Percentiles rank a stretch among this genome's conserved stretches.
phyloP scores from a whole-genome alignment of 2,797 vertebrate species.

The Oreortyx pictus region DNA sequence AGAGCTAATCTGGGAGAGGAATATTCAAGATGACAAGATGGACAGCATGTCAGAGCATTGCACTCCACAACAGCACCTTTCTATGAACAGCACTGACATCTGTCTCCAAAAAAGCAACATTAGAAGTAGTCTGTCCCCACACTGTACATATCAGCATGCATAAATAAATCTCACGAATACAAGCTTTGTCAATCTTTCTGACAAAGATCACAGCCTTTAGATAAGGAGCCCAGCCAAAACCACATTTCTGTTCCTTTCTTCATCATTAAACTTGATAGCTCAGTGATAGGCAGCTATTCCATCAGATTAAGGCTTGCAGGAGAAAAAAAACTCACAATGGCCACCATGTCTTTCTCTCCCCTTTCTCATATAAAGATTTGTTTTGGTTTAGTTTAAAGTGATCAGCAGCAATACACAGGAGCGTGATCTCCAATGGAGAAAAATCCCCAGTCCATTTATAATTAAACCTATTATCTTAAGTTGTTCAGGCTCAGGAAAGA shows the following conservation, averaged over 20 bases:
- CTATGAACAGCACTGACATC: constrained; percentile 37
- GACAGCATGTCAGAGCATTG: constrained; percentile 20
- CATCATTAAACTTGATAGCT: constrained; percentile 55
- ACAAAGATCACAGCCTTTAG: constrained; percentile 58
- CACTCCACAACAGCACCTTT: neutral
- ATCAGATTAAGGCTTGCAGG: constrained; percentile 13
- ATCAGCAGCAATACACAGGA: neutral
- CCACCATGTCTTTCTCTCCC: neutral
- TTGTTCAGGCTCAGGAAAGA: neutral
- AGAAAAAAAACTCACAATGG: constrained; percentile 13
- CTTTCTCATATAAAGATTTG: neutral
- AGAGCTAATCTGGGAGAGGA: neutral
- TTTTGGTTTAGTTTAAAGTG: neutral
- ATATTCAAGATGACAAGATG: neutral
- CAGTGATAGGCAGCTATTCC: constrained; percentile 46
- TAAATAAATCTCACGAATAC: constrained; percentile 41
- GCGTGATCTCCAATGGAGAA: neutral
- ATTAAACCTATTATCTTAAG: constrained; percentile 1
- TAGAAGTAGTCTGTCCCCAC: neutral
- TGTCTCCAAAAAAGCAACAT: neutral
- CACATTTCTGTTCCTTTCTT: constrained; percentile 44
- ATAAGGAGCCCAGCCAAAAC: constrained; percentile 40
- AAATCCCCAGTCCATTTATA: neutral
- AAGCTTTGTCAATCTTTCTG: constrained; percentile 44
- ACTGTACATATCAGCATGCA: neutral